Evolutionary conservation across 1,140 invertebrate species (phyloP).

Genomic region (Drosophila pectinifera): DNA sequence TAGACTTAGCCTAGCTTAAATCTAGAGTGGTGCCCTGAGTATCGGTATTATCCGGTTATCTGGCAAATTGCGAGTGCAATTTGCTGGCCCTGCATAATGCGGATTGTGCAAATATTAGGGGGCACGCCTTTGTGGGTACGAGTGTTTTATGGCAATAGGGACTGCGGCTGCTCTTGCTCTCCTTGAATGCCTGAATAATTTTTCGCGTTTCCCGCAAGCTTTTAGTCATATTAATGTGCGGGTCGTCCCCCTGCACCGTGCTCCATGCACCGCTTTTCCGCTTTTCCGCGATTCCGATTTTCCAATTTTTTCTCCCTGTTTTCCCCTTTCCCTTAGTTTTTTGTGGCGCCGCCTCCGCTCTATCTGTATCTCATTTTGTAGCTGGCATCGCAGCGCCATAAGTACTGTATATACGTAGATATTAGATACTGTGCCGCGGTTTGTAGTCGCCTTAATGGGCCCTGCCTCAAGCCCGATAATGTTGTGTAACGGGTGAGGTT

Average conservation of each 20-base stretch:
- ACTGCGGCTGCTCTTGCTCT: slow-evolving; percentile 18
- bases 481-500: slow-evolving; percentile 34
- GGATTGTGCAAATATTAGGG: slow-evolving; percentile 53
- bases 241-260: slow-evolving; percentile 4
- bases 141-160: slow-evolving; percentile 13
- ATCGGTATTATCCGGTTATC: slow-evolving; percentile 22
- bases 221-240: slow-evolving; percentile 87
- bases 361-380: slow-evolving; percentile 57
- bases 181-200: slow-evolving; percentile 55
- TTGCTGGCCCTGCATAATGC: slow-evolving; percentile 40
- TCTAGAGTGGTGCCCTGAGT: slow-evolving; percentile 17
- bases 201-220: slow-evolving; percentile 71
- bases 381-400: slow-evolving; percentile 11
- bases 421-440: slow-evolving; percentile 45
- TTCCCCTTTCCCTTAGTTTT: slow-evolving; percentile 13
- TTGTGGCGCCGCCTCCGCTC: slow-evolving; percentile 21
- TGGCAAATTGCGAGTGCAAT: slow-evolving; percentile 36
- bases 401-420: slow-evolving; percentile 13
- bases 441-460: slow-evolving; percentile 57
- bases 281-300: slow-evolving; percentile 7
- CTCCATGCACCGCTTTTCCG: not conserved
- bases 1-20: slow-evolving; percentile 43
- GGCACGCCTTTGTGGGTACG: slow-evolving; percentile 24
- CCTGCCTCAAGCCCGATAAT: slow-evolving; percentile 45
- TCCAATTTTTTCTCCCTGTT: slow-evolving; percentile 13